A percentile compares a stretch with the other conserved stretches of the same genome.
Evolutionary conservation across 1,140 invertebrate genomes (phyloP).

Genomic region (Aphelenchoides besseyi): DNA sequence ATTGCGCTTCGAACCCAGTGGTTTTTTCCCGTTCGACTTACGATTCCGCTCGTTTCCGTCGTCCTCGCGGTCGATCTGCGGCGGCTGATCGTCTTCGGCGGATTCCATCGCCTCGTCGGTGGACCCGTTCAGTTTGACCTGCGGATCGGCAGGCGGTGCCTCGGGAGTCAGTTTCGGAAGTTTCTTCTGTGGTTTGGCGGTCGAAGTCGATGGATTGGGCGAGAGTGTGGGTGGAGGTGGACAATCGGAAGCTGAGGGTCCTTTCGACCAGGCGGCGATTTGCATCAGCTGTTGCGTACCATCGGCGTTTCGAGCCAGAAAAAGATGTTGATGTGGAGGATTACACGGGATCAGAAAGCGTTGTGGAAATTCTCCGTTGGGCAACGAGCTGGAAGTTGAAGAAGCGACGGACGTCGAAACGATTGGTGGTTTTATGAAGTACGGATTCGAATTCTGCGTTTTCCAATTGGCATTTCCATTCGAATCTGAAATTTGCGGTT

Average conservation of each 20-base stretch:
- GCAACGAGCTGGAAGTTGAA: too few relatives aligned
- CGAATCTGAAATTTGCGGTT: too few relatives aligned
- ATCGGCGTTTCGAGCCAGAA: too few relatives aligned
- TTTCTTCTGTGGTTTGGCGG: background rate
- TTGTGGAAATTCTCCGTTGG: too few relatives aligned
- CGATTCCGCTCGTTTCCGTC: background rate
- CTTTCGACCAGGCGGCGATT: background rate
- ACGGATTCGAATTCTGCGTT: too few relatives aligned
- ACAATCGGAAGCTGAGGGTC: background rate
- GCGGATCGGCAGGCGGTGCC: background rate
- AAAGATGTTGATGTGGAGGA: too few relatives aligned
- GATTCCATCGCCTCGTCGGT: background rate
- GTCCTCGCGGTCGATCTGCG: background rate
- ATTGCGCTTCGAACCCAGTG: too few relatives aligned
- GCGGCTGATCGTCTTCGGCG: background rate
- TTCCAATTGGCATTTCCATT: too few relatives aligned
- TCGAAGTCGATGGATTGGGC: background rate
- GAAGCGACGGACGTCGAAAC: too few relatives aligned
- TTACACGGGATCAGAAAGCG: too few relatives aligned
- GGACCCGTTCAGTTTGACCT: background rate
- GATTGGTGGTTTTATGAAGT: too few relatives aligned
- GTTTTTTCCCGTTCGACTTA: too few relatives aligned
- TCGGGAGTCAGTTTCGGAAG: background rate
- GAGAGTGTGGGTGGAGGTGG: background rate
- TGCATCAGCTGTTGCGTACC: background rate